A percentile compares a stretch with the other conserved stretches of the same genome.
Evolutionary conservation across 1,140 invertebrate species (phyloP).

Genomic region (Andricus grossulariae): DNA sequence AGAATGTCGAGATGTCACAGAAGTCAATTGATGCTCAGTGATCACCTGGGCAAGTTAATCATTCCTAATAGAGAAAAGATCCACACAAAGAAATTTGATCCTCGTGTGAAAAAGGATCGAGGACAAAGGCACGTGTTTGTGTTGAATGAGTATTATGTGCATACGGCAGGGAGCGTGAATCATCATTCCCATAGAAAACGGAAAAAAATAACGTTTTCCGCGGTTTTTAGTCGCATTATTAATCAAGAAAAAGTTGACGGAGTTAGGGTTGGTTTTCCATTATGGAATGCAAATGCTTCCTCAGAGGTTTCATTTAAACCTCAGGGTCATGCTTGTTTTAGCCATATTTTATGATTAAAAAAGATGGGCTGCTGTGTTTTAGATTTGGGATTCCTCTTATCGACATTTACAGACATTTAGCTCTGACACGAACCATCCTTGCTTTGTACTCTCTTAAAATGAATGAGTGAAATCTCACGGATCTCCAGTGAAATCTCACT

Average conservation of each 20-base stretch:
- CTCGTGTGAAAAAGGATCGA: neutral
- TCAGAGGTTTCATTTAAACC: neutral
- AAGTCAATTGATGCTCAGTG: too few relatives aligned
- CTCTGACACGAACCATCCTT: too few relatives aligned
- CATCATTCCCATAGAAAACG: neutral
- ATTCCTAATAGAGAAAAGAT: neutral
- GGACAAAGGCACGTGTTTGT: neutral
- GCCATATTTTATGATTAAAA: too few relatives aligned
- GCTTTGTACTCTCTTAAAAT: too few relatives aligned
- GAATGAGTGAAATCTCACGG: too few relatives aligned
- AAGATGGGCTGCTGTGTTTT: too few relatives aligned
- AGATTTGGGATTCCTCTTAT: too few relatives aligned
- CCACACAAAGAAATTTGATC: neutral
- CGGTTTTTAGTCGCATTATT: neutral
- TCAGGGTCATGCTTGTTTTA: too few relatives aligned
- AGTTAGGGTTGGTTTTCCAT: neutral
- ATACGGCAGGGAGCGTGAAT: conserved; percentile 4
- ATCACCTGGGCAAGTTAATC: neutral
- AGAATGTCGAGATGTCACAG: too few relatives aligned
- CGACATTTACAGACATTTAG: too few relatives aligned
- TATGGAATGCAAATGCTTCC: neutral
- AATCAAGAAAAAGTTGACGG: conserved; percentile 4
- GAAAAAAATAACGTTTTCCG: neutral
- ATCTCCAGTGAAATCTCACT: too few relatives aligned
- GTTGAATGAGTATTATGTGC: conserved; percentile 18